A percentile compares a stretch with the other conserved stretches of the same genome.
Evolutionary conservation across 2,888 invertebrate species (phyloP).

Genomic region (Drosophila tanythrix): DNA sequence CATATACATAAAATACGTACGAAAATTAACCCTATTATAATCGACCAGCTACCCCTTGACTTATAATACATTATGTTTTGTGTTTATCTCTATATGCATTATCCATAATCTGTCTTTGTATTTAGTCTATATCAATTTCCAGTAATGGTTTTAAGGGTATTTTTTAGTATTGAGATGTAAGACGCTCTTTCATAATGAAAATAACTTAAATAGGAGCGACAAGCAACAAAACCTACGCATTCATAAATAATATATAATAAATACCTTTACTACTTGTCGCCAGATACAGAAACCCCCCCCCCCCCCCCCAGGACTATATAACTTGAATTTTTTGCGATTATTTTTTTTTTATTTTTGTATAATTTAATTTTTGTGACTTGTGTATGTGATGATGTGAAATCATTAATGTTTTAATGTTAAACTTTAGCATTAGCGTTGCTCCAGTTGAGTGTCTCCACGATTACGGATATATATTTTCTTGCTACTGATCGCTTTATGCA

Average conservation of each 20-base stretch:
- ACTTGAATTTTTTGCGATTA: constrained; percentile 10
- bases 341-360: background rate
- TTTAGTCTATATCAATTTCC: constrained; percentile 59
- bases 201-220: constrained; percentile 10
- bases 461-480: constrained; percentile 39
- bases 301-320: constrained; percentile 1
- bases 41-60: constrained; percentile 17
- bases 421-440: constrained; percentile 44
- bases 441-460: constrained; percentile 44
- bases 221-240: constrained; percentile 6
- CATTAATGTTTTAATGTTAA: constrained; percentile 34
- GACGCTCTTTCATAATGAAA: constrained; percentile 62
- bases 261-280: constrained; percentile 8
- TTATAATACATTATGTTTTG: constrained; percentile 37
- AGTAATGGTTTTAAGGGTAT: constrained; percentile 71
- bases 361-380: constrained; percentile 15
- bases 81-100: constrained; percentile 21
- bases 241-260: constrained; percentile 4
- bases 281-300: constrained; percentile 4
- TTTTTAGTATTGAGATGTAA: constrained; percentile 56
- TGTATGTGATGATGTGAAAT: constrained; percentile 15
- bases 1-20: constrained; percentile 1
- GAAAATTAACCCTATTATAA: background rate
- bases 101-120: constrained; percentile 23
- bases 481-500: constrained; percentile 46